Percentiles rank a stretch among this genome's conserved stretches.
These are phyloP conservation scores for Neocrepidodera transversa DNA, from an alignment of 2,888 invertebrate species.

Conservation along the genomic window DNA sequence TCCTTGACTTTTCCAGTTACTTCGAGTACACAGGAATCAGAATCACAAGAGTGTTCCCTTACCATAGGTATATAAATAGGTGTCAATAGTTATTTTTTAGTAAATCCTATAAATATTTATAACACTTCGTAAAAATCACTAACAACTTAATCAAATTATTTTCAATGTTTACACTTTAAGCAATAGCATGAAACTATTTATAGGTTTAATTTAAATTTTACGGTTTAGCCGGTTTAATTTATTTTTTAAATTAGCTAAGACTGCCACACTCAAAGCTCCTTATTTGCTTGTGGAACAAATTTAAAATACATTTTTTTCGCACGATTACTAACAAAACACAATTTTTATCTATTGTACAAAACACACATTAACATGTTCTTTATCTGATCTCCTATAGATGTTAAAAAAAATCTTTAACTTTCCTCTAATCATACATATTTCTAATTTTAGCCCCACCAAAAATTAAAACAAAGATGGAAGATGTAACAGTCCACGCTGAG, in stretches of 20 bases:
- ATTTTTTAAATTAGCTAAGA: no score
- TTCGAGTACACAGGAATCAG: conserved; percentile 26
- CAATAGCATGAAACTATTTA: neutral
- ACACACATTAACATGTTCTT: no score
- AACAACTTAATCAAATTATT: conserved; percentile 8
- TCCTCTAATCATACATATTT: no score
- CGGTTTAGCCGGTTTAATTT: no score
- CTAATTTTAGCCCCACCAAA: conserved; percentile 74
- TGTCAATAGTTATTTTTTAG: conserved; percentile 6
- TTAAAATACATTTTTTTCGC: no score
- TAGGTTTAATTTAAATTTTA: no score
- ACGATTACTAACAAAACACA: no score
- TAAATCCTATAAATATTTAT: conserved; percentile 11
- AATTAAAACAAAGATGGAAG: conserved; percentile 80
- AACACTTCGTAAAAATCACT: conserved; percentile 4
- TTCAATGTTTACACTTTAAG: neutral
- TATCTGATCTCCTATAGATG: no score
- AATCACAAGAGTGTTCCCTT: conserved; percentile 27
- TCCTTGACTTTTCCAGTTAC: conserved; percentile 19
- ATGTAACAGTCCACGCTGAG: conserved; percentile 75
- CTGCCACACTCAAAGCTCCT: no score
- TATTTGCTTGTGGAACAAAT: no score
- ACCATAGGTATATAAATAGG: conserved; percentile 38
- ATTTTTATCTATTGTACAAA: no score
- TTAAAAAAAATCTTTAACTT: no score